phyloP scores from a whole-genome alignment of 64 coral and sea anemone genomes.

The Dendrophyllia cribrosa region DNA sequence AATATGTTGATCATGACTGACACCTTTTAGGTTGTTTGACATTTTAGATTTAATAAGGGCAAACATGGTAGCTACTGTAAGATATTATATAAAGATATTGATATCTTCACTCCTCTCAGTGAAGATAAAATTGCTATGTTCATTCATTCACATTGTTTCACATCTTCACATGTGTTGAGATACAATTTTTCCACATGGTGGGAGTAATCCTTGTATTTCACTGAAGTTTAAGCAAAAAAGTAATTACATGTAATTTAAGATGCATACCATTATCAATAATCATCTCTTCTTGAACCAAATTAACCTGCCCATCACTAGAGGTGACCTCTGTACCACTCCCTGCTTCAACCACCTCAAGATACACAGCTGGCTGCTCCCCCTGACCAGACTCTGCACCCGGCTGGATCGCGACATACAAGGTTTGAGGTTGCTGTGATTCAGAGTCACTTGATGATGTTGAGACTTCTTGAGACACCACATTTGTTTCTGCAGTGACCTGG shows the following conservation, averaged over 20 bases:
- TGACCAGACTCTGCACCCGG: conserved; percentile 83
- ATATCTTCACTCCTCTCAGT: too few relatives aligned
- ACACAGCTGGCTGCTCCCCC: conserved; percentile 88
- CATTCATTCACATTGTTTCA: not conserved
- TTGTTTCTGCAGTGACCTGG: not conserved
- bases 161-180: too few relatives aligned
- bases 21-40: too few relatives aligned
- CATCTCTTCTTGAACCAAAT: conserved; percentile 83
- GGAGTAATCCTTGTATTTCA: not conserved
- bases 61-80: too few relatives aligned
- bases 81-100: too few relatives aligned
- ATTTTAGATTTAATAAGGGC: too few relatives aligned
- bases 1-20: too few relatives aligned
- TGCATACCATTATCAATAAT: conserved; percentile 85
- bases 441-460: conserved; percentile 3
- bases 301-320: conserved; percentile 77
- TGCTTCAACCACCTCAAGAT: conserved; percentile 95
- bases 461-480: conserved; percentile 4
- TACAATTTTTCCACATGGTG: too few relatives aligned
- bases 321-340: conserved; percentile 90
- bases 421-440: conserved; percentile 69
- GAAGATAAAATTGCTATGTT: too few relatives aligned
- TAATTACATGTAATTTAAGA: conserved; percentile 6
- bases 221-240: not conserved
- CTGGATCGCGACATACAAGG: conserved; percentile 92